Evolutionary conservation across 2,113 vertebrate species (phyloP), one percentile per base, ranked within the genome.

Genomic region (Datnioides undecimradiatus): DNA sequence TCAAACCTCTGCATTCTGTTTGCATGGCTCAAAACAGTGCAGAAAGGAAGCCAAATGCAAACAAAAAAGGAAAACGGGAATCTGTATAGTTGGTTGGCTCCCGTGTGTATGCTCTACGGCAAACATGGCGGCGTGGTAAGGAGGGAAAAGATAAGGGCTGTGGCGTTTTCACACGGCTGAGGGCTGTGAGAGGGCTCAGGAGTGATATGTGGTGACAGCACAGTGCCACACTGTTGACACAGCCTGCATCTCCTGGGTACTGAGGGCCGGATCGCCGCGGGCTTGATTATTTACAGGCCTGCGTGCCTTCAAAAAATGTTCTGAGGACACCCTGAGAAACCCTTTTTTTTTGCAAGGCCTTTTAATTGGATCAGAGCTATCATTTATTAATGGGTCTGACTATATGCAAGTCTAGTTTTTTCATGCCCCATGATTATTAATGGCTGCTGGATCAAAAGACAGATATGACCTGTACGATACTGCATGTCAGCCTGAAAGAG

Each of bases 181-280:
- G 85, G 87, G 91, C 85, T 85, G 82, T 84, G 86, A 74, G 88
- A 88, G 85, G 84, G 89, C 91, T 92, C 89, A 88, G 89, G 92
- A 94, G 90, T 94, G 93, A 95, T 94, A 87, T 93, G 92, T 92
- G 93, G 91, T 93, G 93, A 94, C 93, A 93, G 91, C 92, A 84
- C 90, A 85, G 92, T 85, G 89, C 93, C 88, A 93, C 85, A 85
- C 88, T 94, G 93, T 95, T 94, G 93, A 95, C 91, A 95, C 91
- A 94, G 91, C 86, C 77, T 86, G 86, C 85, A 86, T 93, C 93
- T 94, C 94, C 74, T 86, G 92, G 93, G 92, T 87, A 90, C 90
- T 52, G 84, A 90, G 88, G 93, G 89, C 80, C 83, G 86, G 85
- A 92, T 85, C 51, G 91, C 93, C 93, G 77, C 45, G 27, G 90